These are phyloP conservation scores for Julus scanicus DNA, from an alignment of 2,888 invertebrate species.

Conservation along the genomic window DNA sequence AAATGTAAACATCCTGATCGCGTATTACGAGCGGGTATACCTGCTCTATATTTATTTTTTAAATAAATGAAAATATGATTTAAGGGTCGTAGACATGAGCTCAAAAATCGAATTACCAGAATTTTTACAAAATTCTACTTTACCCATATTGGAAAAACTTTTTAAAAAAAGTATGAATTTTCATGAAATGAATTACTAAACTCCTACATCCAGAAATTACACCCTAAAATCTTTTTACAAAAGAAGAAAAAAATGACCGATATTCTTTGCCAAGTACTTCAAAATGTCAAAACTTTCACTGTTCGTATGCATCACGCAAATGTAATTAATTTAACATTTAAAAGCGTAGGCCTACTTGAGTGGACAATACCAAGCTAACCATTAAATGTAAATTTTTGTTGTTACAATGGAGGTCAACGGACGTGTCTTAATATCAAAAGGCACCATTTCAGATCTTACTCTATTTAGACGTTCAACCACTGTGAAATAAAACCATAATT, in stretches of 20 bases:
- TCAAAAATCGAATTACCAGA: too few relatives aligned
- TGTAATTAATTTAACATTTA: not conserved
- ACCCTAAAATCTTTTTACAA: not conserved
- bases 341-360: not conserved
- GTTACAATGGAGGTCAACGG: slow-evolving; percentile 11
- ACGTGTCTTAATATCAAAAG: not conserved
- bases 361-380: not conserved
- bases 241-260: not conserved
- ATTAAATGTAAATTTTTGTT: not conserved
- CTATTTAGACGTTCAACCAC: not conserved
- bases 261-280: not conserved
- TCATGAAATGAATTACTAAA: not conserved
- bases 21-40: not conserved
- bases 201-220: not conserved
- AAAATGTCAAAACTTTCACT: slow-evolving; percentile 20
- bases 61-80: not conserved
- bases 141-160: not conserved
- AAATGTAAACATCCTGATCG: not conserved
- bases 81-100: slow-evolving; percentile 1
- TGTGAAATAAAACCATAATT: not conserved
- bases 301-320: not conserved
- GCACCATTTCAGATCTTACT: not conserved
- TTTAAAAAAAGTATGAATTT: not conserved
- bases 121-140: not conserved
- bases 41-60: not conserved